These are phyloP conservation scores for Eurypyga helias DNA, from an alignment of 2,113 vertebrate species.

Conservation along the genomic window DNA sequence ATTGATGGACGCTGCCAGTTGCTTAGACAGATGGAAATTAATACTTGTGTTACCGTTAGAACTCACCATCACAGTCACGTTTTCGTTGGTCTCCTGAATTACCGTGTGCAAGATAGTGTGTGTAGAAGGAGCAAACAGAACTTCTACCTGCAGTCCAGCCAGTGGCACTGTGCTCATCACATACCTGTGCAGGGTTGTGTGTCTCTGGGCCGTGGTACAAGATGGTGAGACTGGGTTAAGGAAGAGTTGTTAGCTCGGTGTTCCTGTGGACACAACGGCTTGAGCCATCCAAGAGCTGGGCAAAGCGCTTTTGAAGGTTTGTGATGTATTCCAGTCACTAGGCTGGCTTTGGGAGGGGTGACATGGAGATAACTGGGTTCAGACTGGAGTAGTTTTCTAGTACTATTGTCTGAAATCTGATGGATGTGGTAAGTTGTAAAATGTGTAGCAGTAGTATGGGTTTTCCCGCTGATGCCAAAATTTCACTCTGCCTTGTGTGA, in stretches of 20 bases:
- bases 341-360: background rate
- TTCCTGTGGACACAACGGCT: rapidly evolving
- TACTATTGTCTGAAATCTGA: background rate
- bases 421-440: background rate
- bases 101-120: background rate
- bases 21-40: slow-evolving; percentile 90
- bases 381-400: background rate
- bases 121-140: background rate
- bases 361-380: background rate
- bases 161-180: rapidly evolving
- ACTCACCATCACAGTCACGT: slow-evolving; percentile 73
- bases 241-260: rapidly evolving
- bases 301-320: background rate
- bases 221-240: background rate
- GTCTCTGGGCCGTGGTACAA: rapidly evolving
- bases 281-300: background rate
- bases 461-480: background rate
- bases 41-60: slow-evolving; percentile 88
- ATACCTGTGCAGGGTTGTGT: rapidly evolving
- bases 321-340: background rate
- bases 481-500: background rate
- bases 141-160: background rate
- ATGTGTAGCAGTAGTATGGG: background rate
- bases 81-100: slow-evolving; percentile 42
- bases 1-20: slow-evolving; percentile 93